Percentiles rank a stretch among this genome's conserved stretches.
Conservation (phyloP, 1,140 invertebrate genomes). For the Pseudomyrmex flavicornis region DNA sequence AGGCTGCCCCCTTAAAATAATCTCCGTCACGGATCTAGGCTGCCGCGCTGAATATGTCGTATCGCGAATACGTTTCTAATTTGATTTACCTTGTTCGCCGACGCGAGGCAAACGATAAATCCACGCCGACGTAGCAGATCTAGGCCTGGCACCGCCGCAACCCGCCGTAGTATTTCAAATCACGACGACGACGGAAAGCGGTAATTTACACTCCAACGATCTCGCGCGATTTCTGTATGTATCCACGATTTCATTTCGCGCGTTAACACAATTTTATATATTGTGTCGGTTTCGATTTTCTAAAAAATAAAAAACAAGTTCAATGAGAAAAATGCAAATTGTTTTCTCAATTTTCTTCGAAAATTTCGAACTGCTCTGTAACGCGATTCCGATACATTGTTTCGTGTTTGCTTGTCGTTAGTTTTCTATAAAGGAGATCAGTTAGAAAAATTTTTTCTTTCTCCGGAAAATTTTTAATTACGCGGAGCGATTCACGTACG, state of each 20-base stretch:
- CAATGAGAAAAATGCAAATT: too few relatives aligned
- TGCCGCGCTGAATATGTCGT: slow-evolving; percentile 42
- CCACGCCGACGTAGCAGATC: slow-evolving; percentile 22
- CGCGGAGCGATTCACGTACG: too few relatives aligned
- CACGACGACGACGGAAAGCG: slow-evolving; percentile 1
- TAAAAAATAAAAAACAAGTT: too few relatives aligned
- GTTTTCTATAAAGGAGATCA: too few relatives aligned
- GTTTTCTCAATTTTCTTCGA: too few relatives aligned
- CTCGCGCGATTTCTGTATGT: background rate
- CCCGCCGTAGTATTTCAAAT: slow-evolving; percentile 4
- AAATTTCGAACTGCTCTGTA: too few relatives aligned
- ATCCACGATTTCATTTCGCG: background rate
- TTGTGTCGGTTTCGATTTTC: too few relatives aligned
- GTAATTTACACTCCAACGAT: background rate
- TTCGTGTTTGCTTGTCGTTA: too few relatives aligned
- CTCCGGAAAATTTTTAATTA: too few relatives aligned
- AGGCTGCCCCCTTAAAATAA: slow-evolving; percentile 56
- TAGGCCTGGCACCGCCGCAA: background rate
- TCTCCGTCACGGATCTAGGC: slow-evolving; percentile 39
- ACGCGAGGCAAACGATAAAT: background rate
- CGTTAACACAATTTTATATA: too few relatives aligned
- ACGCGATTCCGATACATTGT: too few relatives aligned
- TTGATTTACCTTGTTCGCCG: slow-evolving; percentile 55
- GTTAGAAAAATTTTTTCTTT: too few relatives aligned
- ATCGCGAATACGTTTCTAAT: slow-evolving; percentile 56